Evolutionary conservation across 2,113 vertebrate species (phyloP), one percentile per base, ranked within the genome.

Genomic region (Scytalopus superciliaris): DNA sequence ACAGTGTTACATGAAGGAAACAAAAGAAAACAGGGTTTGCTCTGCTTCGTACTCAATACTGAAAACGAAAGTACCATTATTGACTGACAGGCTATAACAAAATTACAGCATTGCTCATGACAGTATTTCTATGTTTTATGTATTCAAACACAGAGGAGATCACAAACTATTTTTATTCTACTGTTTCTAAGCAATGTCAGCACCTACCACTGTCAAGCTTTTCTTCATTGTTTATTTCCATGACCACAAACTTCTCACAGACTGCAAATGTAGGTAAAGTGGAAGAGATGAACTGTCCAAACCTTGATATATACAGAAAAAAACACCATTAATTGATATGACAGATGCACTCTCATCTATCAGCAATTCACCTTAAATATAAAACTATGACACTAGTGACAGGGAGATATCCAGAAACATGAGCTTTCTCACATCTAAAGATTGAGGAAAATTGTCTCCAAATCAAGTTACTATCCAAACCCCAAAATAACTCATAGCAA

Each of bases 181-280:
- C 27, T 82, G 39, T 59, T 94, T 84, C 40, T 63, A 92, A 85
- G 49, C 10, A 47, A 33, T 52, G 79, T 17, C 60, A 80, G 12
- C n/a, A 96, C 98, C 98, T 95, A 99, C 99, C 99, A 96, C 98
- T 98, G 31, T 99, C 99, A 18, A 98, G 97, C 93, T 99, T 99
- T 96, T 99, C 99, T 97, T 99, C 99, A 19, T 98, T 98, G 66
- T 98, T 99, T 94, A 99, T 98, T 96, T 99, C 99, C 99, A 99
- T 99, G 79, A 99, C 97, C n/a, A 99, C 99, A 98, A 99, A 99
- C 98, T 99, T 99, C 97, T 99, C 99, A 97, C 99, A 99, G 80
- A 99, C 99, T 3, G 99, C 99, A 82, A 99, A 99, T 0, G 99
- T 99, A 80, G 99, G 99, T 74, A 99, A 98, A 77, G 99, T 99